Evolutionary conservation across 1,140 invertebrate species (phyloP), one percentile per base, ranked within the genome.

Genomic region (Drosophila chauvacae): DNA sequence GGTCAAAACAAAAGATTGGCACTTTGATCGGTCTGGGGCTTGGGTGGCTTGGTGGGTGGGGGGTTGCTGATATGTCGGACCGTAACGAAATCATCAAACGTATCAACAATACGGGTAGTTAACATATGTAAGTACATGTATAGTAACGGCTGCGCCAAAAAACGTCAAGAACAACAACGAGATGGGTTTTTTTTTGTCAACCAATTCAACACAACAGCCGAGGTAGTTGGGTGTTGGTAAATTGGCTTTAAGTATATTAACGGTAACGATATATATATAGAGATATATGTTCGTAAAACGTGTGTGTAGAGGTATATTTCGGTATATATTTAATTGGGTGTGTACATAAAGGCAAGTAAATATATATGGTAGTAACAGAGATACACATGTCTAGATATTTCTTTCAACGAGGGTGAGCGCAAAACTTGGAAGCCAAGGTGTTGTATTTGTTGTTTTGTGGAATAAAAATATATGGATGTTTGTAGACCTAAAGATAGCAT

Each of bases 161-260:
- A 83, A 86, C 83, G 81, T 88, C 73, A 73, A 77, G 71, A 88
- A 82, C 68, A 80, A 87, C 84, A 87, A 81, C 65, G 81, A 87
- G 77, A 71, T 68, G 59, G 39, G 59, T 44, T 71, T 56, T 50
- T 77, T 56, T 47, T 77, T n/a, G n/a, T n/a, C 60, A 81, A 77
- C 75, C 79, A 80, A 77, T 85, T 82, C n/a, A n/a, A 83, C 65
- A 83, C 60, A 87, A 80, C 65, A 80, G 84, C 84, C 77, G 68
- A 79, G 70, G 57, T 73, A 69, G 53, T 60, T 77, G 59, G 59
- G 71, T 84, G 63, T 74, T 63, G 47, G 41, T 48, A 37, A 35
- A 74, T 70, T 60, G 48, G 66, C 33, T 50, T 47, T 59, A 35
- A 13, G 33, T 35, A 50, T 37, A 37, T 28, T 28, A 75, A 64